Conservation (phyloP, 1,140 invertebrate species). For the Achatina immaculata region DNA sequence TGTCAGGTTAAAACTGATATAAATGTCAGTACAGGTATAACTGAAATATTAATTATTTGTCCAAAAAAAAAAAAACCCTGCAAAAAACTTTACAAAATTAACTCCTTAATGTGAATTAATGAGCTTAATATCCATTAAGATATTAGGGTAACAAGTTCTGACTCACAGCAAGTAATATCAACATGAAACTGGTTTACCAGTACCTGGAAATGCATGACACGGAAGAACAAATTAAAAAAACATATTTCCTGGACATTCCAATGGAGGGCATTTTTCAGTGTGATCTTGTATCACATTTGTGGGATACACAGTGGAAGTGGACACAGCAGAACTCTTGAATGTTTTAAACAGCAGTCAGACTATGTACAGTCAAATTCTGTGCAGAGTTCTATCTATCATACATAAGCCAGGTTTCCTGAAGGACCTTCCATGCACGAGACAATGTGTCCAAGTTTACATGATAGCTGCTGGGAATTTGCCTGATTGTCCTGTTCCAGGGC, state of each 20-base stretch:
- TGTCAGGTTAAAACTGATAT: not conserved
- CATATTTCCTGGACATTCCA: not conserved
- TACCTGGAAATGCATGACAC: not conserved
- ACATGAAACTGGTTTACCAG: too few relatives aligned
- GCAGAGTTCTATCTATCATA: conserved; percentile 37
- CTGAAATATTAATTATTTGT: not conserved
- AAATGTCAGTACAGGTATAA: not conserved
- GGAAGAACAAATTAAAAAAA: not conserved
- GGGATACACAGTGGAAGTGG: not conserved
- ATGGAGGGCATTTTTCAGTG: not conserved
- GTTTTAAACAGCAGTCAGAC: not conserved
- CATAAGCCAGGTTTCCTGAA: conserved; percentile 54
- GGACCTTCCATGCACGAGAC: conserved; percentile 64
- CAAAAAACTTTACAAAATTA: not conserved
- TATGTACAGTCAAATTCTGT: not conserved
- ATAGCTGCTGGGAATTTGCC: conserved; percentile 58
- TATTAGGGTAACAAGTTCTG: too few relatives aligned
- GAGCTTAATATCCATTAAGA: not conserved
- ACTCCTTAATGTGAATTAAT: too few relatives aligned
- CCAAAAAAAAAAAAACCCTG: not conserved
- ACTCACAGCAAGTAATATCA: too few relatives aligned
- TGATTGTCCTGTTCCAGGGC: conserved; percentile 55
- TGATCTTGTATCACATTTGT: not conserved
- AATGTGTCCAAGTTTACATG: conserved; percentile 58
- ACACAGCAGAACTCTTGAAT: not conserved